These are phyloP conservation scores for Euphonia xanthogaster DNA, from an alignment of 2,797 vertebrate genomes.

Conservation along the genomic window DNA sequence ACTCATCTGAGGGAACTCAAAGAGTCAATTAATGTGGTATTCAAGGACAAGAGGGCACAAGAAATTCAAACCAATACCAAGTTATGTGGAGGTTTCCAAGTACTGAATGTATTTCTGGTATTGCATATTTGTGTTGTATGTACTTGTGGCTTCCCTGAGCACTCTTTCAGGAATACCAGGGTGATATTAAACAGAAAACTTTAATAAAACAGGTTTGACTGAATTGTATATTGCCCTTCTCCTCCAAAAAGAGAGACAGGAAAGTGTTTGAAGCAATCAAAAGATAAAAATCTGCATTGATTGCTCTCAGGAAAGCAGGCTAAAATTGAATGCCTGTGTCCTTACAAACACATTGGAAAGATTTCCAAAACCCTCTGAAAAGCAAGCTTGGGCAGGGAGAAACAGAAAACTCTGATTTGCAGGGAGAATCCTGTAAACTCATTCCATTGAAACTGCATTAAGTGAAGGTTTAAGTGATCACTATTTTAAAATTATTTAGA, in stretches of 20 bases:
- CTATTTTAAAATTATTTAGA: neutral
- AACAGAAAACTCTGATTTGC: neutral
- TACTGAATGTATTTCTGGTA: accelerated
- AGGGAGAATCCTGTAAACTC: neutral
- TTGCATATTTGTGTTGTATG: accelerated
- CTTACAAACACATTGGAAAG: neutral
- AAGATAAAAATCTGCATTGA: conserved; percentile 55
- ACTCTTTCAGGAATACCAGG: neutral
- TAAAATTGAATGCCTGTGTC: neutral
- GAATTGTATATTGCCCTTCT: neutral
- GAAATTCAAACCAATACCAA: neutral
- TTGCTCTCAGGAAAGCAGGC: neutral
- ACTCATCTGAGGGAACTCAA: neutral
- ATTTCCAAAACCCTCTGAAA: neutral
- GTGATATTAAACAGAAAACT: neutral
- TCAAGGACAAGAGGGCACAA: neutral
- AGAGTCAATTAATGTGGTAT: neutral
- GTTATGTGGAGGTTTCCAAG: neutral
- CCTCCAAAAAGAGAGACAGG: neutral
- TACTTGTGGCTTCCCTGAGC: neutral
- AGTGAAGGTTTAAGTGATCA: neutral
- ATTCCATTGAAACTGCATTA: neutral
- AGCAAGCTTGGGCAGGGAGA: neutral
- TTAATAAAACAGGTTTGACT: neutral
- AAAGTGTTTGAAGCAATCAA: conserved; percentile 23